Evolutionary conservation across 2,888 invertebrate genomes (phyloP), one percentile per base, ranked within the genome.

Genomic region (Eledona agricola): DNA sequence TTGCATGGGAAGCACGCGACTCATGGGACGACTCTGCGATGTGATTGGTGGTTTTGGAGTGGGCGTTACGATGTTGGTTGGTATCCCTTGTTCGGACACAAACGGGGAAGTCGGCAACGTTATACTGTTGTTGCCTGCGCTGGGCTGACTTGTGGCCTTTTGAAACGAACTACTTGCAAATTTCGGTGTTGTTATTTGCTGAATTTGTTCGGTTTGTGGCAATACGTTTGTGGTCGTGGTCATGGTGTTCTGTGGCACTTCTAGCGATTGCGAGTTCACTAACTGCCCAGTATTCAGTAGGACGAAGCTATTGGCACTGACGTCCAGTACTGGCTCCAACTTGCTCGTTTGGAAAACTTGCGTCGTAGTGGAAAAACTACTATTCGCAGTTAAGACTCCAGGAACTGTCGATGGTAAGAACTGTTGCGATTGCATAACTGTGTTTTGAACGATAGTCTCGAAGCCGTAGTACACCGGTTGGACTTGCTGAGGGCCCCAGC

Each of bases 371-470:
- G 89, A 88, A 71, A 90, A 91, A 70, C 90, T 90, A 66, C 90
- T 90, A 66, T 88, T 88, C 64, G 88, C 87, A 43, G 90, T 88
- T 16, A 90, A 78, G 1, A 90, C 86, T 28, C 90, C 90, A 55
- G 88, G 89, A 79, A 90, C 86, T 2, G 89, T 86, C 1, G 89
- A 88, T 2, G 90, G 87, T 7, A 91, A 85, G 70, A 90, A 90
- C 69, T 91, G 91, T 70, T 90, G 90, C 11, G 90, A 90, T n/a
- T 89, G 89, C 90, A 91, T 90, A 0, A 91, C 90, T 2, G 91
- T 91, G 67, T 91, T 92, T 73, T 90, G 90, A 1, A 92, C 91
- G 43, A 91, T 90, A 0, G 91, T 91, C 77, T 92, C 91, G 57
- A 91, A 79, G 0, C 90, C 90, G 64, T 90, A 90, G 66, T 89